Percentiles rank a stretch among this genome's conserved stretches.
phyloP scores from a whole-genome alignment of 1,140 invertebrate genomes.

The Drosophila jambulina region DNA sequence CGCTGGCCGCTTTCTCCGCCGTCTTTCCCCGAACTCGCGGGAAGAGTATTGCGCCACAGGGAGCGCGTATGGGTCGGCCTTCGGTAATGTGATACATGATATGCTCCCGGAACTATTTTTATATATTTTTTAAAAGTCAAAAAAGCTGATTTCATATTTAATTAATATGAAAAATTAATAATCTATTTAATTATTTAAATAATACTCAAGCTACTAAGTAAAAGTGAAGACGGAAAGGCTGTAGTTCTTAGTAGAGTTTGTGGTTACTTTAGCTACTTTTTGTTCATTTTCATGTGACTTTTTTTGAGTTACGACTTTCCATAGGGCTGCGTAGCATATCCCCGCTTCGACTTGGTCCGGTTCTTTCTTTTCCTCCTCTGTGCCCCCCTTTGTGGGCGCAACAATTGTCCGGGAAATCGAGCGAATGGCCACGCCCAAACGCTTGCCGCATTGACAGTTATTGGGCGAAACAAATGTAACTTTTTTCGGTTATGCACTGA shows the following conservation, averaged over 20 bases:
- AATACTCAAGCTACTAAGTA: no score
- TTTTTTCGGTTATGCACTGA: slow-evolving; percentile 26
- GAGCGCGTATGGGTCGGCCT: not conserved
- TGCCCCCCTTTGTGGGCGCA: slow-evolving; percentile 34
- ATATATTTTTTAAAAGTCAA: not conserved
- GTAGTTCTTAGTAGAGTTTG: not conserved
- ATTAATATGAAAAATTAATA: no score
- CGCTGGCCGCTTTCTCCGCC: slow-evolving; percentile 27
- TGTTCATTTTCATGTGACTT: not conserved
- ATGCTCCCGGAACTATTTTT: not conserved
- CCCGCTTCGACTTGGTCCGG: not conserved
- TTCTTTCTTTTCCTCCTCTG: not conserved
- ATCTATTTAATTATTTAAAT: not conserved
- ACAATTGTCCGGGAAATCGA: slow-evolving; percentile 61
- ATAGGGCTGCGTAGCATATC: not conserved
- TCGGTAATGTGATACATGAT: not conserved
- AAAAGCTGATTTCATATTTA: not conserved
- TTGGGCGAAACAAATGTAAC: slow-evolving; percentile 61
- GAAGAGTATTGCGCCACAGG: slow-evolving; percentile 19
- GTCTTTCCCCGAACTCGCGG: not conserved
- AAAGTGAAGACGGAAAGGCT: not conserved
- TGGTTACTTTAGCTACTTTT: not conserved
- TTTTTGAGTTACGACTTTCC: no score
- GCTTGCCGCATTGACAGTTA: slow-evolving; percentile 64
- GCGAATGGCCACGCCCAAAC: slow-evolving; percentile 56